Evolutionary conservation across 2,888 invertebrate species (phyloP), one percentile per base, ranked within the genome.

Genomic region (Melanostoma mellinum): DNA sequence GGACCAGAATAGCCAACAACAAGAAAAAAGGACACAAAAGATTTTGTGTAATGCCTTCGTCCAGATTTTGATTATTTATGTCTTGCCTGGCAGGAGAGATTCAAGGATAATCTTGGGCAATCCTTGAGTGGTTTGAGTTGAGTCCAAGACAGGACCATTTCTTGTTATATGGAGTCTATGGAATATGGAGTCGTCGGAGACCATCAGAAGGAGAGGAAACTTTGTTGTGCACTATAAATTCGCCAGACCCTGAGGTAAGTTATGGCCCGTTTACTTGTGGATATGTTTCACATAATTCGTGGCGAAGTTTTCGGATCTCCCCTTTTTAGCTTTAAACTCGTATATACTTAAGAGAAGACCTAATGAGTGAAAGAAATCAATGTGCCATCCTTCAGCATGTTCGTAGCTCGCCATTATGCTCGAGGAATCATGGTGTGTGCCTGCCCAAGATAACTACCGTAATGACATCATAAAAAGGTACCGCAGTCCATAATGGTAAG

Each of bases 401-500:
- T 30, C 0, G 38, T 53, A 61, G 44, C 38, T 52, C 53, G 36
- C 33, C 63, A 74, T 58, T 60, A 56, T 55, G 36, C 9, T 55
- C 20, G 53, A 48, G 69, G 61, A 36, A 36, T 32, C 30, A 40
- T 65, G 40, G 44, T 38, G 85, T 73, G 85, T 86, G 85, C 75
- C 85, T 71, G 60, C 69, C 67, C 48, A 71, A 86, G 85, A 86
- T 86, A 86, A 86, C 74, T 86, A 79, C 80, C 78, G 53, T 85
- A 86, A 86, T 85, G 82, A 76, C 76, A 81, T 80, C 79, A 77
- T 86, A 85, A 86, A 86, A 86, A 85, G 53, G 63, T 55, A 67
- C 75, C 65, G 50, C 67, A 69, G 73, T 73, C 56, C 68, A 81
- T 84, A 82, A 86, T 86, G 76, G 71, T 86, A 86, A 86, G 77